Conservation (phyloP, 2,888 invertebrate species). For the Sussaba pulchella region DNA sequence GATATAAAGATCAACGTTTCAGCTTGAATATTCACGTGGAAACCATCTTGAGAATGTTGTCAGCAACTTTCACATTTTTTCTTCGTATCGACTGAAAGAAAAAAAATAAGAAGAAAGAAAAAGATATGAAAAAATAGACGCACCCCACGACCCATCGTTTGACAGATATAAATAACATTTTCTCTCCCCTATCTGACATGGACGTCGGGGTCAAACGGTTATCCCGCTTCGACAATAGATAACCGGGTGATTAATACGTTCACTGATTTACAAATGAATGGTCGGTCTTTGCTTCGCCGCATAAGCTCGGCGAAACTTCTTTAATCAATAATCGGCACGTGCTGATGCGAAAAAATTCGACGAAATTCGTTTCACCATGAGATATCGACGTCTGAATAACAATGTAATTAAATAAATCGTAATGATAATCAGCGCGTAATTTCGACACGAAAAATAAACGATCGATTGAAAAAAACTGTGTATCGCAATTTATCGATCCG, state of each 20-base stretch:
- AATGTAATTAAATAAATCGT: conserved; percentile 42
- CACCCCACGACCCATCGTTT: conserved; percentile 11
- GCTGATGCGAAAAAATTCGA: neutral
- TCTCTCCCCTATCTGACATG: conserved; percentile 19
- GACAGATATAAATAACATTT: conserved; percentile 36
- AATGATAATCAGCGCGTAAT: conserved; percentile 41
- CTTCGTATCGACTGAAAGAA: conserved; percentile 5
- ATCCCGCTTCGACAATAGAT: conserved; percentile 32
- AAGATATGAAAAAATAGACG: conserved; percentile 2
- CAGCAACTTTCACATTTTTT: conserved; percentile 9
- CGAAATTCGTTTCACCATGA: neutral
- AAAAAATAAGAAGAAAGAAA: conserved; percentile 4
- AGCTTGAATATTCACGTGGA: neutral
- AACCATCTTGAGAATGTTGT: neutral
- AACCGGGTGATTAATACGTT: conserved; percentile 47
- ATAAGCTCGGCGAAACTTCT: no score
- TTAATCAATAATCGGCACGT: conserved; percentile 3
- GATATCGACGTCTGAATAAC: conserved; percentile 11
- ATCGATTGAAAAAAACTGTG: no score
- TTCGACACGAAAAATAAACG: conserved; percentile 16
- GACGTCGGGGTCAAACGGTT: conserved; percentile 25
- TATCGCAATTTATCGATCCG: no score
- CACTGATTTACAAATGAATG: conserved; percentile 35
- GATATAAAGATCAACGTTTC: neutral
- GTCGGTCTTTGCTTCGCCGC: no score